Percentiles rank a stretch among this genome's conserved stretches.
Conservation (phyloP, 2,797 vertebrate species). For the Emydoidea blandingii region DNA sequence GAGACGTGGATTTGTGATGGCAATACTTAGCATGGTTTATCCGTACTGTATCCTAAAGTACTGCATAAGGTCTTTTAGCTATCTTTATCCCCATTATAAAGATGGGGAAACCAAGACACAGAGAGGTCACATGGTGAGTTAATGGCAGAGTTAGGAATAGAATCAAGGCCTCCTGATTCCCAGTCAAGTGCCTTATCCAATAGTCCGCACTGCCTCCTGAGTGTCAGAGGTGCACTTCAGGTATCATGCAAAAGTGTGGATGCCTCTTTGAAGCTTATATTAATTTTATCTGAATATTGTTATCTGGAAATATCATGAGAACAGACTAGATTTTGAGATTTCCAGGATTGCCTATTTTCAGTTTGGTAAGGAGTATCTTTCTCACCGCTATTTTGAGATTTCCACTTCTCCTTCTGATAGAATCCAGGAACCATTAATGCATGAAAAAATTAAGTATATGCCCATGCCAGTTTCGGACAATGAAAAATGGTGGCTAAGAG, state of each 20-base stretch:
- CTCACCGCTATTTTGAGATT: not conserved
- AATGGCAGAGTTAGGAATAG: not conserved
- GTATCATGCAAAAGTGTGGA: not conserved
- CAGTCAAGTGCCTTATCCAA: not conserved
- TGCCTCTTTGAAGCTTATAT: not conserved
- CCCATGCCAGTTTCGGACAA: not conserved
- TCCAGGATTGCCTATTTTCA: fast-evolving
- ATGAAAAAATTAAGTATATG: not conserved
- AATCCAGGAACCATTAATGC: not conserved
- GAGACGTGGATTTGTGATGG: not conserved
- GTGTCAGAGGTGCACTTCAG: not conserved
- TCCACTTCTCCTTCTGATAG: fast-evolving
- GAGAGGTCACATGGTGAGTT: not conserved
- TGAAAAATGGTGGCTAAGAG: not conserved
- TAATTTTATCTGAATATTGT: fast-evolving
- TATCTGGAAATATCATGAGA: fast-evolving
- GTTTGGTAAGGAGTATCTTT: fast-evolving
- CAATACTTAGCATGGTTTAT: not conserved
- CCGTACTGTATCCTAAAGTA: fast-evolving
- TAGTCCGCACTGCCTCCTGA: fast-evolving
- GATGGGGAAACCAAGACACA: slow-evolving; percentile 11
- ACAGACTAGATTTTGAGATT: not conserved
- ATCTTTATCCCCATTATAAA: fast-evolving
- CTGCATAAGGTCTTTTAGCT: not conserved
- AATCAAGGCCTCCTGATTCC: not conserved